Evolutionary conservation across 2,113 vertebrate species (phyloP), one percentile per base, ranked within the genome.

Genomic region (Parotia lawesii): DNA sequence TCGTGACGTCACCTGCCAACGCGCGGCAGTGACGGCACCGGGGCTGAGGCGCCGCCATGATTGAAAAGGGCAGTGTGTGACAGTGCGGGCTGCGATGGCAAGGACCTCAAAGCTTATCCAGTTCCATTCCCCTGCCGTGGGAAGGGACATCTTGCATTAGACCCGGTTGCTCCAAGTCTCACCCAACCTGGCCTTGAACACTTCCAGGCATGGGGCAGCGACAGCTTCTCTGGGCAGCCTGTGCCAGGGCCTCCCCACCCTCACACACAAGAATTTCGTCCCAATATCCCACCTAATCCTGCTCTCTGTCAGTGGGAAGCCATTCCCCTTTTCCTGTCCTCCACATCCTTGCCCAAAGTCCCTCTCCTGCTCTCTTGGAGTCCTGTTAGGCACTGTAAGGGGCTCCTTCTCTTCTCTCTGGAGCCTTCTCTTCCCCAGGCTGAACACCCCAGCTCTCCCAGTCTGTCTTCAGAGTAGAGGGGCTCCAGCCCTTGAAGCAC

Each of bases 41-140:
- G 2, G 10, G 5, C 1, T 2, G 11, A 2, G 62, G 11, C 14
- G 22, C 8, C 40, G 29, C 29, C 29, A 3, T 10, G n/a, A 17
- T 1, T 0, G 9, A 2, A 0, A 3, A 4, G 35, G 21, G 22
- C 3, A 0, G 23, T 0, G 14, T 12, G 31, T 15, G 37, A 2
- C 3, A 3, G 31, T 2, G 51, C 0, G 21, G 23, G 33, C 15
- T 13, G 6, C 5, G 5, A 2, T 1, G 22, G 72, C 33, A 8
- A 23, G 5, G 13, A 1, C 9, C 5, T 4, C 28, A 4, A 1
- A 16, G n/a, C 5, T 29, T 5, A 5, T 11, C 15, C 28, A 2
- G 5, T 20, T n/a, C 12, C 16, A 5, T 19, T 33, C 23, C 18
- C 2, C 28, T 70, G 15, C 5, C 35, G 1, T 8, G 24, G 56